Percentiles rank a stretch among this genome's conserved stretches.
Conservation (phyloP, 1,140 invertebrate species). For the Anadara kagoshimensis region DNA sequence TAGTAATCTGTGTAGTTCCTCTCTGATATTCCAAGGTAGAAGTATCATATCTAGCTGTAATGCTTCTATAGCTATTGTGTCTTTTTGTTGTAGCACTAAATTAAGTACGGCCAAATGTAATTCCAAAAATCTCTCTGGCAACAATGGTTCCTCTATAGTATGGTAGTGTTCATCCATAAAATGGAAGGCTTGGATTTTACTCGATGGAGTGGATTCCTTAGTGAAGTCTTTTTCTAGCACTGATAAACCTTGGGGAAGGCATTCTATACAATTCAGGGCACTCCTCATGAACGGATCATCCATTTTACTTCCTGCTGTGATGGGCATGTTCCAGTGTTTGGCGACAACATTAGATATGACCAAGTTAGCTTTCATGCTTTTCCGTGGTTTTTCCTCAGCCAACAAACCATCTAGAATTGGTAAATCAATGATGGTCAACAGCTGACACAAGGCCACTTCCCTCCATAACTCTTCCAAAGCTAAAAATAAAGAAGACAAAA, state of each 20-base stretch:
- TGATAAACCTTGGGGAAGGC: slow-evolving; percentile 53
- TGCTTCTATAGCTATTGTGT: slow-evolving; percentile 51
- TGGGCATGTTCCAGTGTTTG: slow-evolving; percentile 51
- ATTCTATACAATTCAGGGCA: slow-evolving; percentile 62
- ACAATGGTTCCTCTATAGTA: slow-evolving; percentile 43
- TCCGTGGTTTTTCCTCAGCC: slow-evolving; percentile 48
- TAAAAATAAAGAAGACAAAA: slow-evolving; percentile 31
- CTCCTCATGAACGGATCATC: slow-evolving; percentile 55
- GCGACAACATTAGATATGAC: slow-evolving; percentile 59
- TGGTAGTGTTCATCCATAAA: slow-evolving; percentile 54
- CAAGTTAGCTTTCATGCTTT: slow-evolving; percentile 42
- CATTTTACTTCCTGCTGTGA: slow-evolving; percentile 27
- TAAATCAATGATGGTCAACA: slow-evolving; percentile 66
- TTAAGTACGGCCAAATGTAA: slow-evolving; percentile 64
- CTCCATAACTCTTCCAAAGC: slow-evolving; percentile 63
- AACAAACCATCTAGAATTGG: slow-evolving; percentile 68
- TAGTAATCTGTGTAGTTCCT: slow-evolving; percentile 71
- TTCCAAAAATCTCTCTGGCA: slow-evolving; percentile 61
- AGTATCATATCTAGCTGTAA: slow-evolving; percentile 69
- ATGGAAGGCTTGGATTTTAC: slow-evolving; percentile 43
- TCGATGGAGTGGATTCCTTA: slow-evolving; percentile 27
- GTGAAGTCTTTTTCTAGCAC: slow-evolving; percentile 47
- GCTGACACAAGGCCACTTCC: slow-evolving; percentile 66
- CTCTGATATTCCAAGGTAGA: slow-evolving; percentile 63
- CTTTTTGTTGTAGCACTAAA: slow-evolving; percentile 46